Base-by-base conservation (phyloP, 2,888 invertebrate genomes). In the Sabellastarte sp. region DNA sequence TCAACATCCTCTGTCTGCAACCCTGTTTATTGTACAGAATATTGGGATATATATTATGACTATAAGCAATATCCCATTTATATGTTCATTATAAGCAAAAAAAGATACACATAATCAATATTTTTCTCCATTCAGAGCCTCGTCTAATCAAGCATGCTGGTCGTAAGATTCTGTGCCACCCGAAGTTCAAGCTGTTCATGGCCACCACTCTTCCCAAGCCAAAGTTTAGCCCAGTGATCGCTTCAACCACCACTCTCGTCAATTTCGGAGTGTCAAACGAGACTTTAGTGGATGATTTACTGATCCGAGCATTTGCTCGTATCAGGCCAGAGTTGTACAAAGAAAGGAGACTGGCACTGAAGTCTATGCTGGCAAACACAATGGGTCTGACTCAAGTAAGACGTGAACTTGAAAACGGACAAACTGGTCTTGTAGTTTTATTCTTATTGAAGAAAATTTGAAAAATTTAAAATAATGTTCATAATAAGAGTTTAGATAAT, bases 191-290 rank as follows among this genome's bases (percentile, higher is more conserved):
- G 10, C 76, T 81, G 57, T 79, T 74, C 64, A 66, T 83, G 58
- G 72, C 80, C 3, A 79, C 80, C 4, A 68, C 70, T 26, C 69
- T 75, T 3, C 70, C 76, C 28, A 79, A 77, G 60, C 81, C 81
- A 4, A 69, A 69, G 55, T 77, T 82, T 66, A 76, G 75, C 60
- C 76, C 81, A 0, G 72, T 74, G 55, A 73, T 80, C 5, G 78
- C 80, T 3, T 80, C 81, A 2, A 74, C 74, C 24, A 77, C 79
- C 2, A 77, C 76, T 30, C 68, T 81, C 60, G 73, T 82, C 66
- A 83, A 80, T 76, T 82, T 77, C 72, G 78, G 77, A n/a, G 73
- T 74, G 30, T 79, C 79, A 32, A 75, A 76, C 62, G 80, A 82
- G 64, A 78, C 80, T 2, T 67, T 82, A 28, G 77, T 75, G 3